These are phyloP conservation scores for Serripes groenlandicus DNA, from an alignment of 2,888 invertebrate species.

Conservation along the genomic window DNA sequence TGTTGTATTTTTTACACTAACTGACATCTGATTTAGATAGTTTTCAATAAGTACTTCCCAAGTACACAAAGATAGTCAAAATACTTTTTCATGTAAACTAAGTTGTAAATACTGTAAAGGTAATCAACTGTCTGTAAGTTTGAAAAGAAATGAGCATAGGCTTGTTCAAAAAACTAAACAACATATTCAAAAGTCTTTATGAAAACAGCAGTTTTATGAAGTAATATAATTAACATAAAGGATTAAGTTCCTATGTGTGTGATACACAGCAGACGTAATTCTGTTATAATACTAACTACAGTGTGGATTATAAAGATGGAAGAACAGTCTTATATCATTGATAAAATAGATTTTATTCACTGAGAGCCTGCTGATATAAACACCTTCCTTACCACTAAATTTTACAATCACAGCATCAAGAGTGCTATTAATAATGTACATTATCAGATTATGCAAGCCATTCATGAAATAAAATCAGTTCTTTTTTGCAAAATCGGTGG, in stretches of 20 bases:
- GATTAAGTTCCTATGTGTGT: not conserved
- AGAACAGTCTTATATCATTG: conserved; percentile 14
- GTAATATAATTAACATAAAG: not conserved
- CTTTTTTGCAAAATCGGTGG: not conserved
- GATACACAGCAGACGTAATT: not conserved
- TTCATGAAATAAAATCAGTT: conserved; percentile 14
- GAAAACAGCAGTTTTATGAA: too few species aligned
- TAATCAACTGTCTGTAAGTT: too few species aligned
- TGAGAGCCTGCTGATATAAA: conserved; percentile 13
- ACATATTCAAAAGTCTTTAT: too few species aligned
- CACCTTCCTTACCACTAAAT: conserved; percentile 19
- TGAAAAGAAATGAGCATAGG: too few species aligned
- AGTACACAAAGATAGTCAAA: too few species aligned
- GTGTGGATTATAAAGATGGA: conserved; percentile 2
- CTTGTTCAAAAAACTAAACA: too few species aligned
- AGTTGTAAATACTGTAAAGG: too few species aligned
- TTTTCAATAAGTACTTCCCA: too few species aligned
- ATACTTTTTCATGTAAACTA: too few species aligned
- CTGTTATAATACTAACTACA: conserved; percentile 6
- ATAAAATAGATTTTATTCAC: conserved; percentile 12
- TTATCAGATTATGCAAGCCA: conserved; percentile 21
- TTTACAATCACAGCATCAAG: conserved; percentile 1
- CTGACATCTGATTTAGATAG: too few species aligned
- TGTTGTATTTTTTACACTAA: too few species aligned
- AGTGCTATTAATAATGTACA: conserved; percentile 11